Conservation (phyloP, 2,888 invertebrate species). For the Marasmarcha lunaedactyla region DNA sequence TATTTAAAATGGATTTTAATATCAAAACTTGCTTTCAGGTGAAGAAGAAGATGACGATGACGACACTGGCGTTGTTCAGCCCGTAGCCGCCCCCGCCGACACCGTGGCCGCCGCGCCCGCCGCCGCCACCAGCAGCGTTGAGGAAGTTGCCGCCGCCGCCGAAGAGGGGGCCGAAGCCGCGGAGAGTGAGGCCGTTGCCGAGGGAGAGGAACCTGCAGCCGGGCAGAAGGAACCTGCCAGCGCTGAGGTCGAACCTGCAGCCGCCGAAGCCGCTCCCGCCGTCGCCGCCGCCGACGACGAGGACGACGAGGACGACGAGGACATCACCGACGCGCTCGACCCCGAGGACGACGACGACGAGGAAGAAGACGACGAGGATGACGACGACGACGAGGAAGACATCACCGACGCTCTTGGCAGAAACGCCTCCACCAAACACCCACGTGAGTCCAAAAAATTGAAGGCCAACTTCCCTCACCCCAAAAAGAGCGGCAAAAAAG, state of each 20-base stretch:
- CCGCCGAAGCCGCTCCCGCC: constrained; percentile 28
- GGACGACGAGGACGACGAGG: constrained; percentile 73
- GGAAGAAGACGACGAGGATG: constrained; percentile 75
- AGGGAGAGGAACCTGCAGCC: constrained; percentile 48
- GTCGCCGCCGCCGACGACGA: constrained; percentile 54
- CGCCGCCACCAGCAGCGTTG: constrained; percentile 35
- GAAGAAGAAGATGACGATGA: constrained; percentile 70
- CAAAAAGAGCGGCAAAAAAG: constrained; percentile 64
- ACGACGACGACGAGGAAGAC: constrained; percentile 75
- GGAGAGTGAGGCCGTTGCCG: constrained; percentile 47
- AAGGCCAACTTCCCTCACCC: constrained; percentile 50
- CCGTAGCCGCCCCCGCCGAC: constrained; percentile 54
- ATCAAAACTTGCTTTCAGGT: no score
- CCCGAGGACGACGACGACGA: constrained; percentile 75
- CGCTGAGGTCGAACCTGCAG: constrained; percentile 39
- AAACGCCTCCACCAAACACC: constrained; percentile 54
- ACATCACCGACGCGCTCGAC: constrained; percentile 66
- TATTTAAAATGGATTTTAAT: no score
- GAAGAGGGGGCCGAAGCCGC: constrained; percentile 36
- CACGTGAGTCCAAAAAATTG: constrained; percentile 89
- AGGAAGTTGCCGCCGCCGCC: constrained; percentile 30
- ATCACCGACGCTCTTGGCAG: constrained; percentile 73
- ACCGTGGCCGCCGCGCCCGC: constrained; percentile 46
- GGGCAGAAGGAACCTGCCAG: constrained; percentile 54
- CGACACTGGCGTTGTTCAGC: constrained; percentile 61